Evolutionary conservation across 2,797 vertebrate genomes (phyloP), one percentile per base, ranked within the genome.

Genomic region (Phoxinus dragarum): DNA sequence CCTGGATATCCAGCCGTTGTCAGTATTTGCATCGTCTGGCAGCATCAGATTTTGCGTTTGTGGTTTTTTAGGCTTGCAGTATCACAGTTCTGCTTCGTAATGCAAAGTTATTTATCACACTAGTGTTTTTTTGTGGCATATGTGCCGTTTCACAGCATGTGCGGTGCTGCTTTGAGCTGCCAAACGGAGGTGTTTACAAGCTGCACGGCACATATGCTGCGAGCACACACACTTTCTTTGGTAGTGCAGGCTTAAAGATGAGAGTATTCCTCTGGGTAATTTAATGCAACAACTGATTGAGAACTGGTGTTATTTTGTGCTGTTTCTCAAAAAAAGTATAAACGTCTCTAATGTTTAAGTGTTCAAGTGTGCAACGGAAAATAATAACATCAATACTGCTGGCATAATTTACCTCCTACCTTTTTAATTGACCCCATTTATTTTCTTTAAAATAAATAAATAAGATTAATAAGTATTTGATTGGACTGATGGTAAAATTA

Each of bases 271-370:
- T 44, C 6, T 3, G 40, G 66, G 31, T 49, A 71, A 59, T 83
- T 80, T 68, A 36, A 21, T 74, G 38, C 31, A 86, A 68, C 80
- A 52, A 42, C 80, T 59, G 56, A 77, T 66, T 72, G 44, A 38
- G 77, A n/a, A 49, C n/a, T 42, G 36, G 61, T 66, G 27, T 66
- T 66, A 17, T 66, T 66, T 66, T 72, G n/a, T 74, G 19, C 7
- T 17, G n/a, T 61, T 40, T 82, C 47, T 82, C 21, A 27, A 56
- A 27, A 74, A 40, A n/a, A 34, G 5, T 17, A 66, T 9, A 47
- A 47, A 16, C 4, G 8, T 52, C 7, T 80, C n/a, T 19, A 75
- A 31, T 84, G 75, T 92, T 93, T 89, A 90, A 92, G 90, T 93
- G 88, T 82, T 87, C 4, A 61, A 89, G 88, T 89, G 84, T 86